Evolutionary conservation across 1,140 invertebrate genomes (phyloP).

Genomic region (Hylaeus volcanicus): DNA sequence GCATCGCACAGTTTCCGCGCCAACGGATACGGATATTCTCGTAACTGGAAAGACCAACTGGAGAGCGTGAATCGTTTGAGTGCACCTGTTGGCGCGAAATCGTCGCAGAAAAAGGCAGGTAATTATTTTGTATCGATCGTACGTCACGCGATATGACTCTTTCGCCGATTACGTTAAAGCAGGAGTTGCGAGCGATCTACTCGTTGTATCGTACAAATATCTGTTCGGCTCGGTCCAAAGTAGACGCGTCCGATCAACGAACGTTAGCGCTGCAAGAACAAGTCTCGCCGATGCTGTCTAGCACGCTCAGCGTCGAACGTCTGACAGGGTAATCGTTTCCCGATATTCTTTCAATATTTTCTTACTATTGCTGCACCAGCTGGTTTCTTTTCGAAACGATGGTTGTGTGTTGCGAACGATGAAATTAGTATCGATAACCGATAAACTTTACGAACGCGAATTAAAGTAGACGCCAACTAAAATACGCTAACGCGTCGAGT

Average conservation of each 20-base stretch:
- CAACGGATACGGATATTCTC: background rate
- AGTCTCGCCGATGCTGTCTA: background rate
- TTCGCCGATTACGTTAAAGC: background rate
- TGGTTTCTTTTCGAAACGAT: background rate
- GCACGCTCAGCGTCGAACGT: no score
- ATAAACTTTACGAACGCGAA: background rate
- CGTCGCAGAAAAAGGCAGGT: background rate
- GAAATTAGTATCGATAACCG: no score
- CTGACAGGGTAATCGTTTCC: no score
- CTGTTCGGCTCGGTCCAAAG: background rate
- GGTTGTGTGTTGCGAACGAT: no score
- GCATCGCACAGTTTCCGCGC: background rate
- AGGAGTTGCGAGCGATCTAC: constrained; percentile 12
- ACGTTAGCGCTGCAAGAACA: background rate
- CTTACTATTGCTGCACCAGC: background rate
- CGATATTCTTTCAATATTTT: background rate
- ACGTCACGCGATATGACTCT: background rate
- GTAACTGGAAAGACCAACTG: background rate
- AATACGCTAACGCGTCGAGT: background rate
- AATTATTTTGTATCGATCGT: background rate
- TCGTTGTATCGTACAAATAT: background rate
- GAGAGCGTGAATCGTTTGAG: background rate
- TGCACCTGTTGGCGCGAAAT: no score
- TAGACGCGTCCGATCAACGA: background rate
- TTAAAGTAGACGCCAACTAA: background rate